Base-by-base conservation (phyloP, 37 sponge, comb jelly and placozoan species). In the Crambe crambe region DNA sequence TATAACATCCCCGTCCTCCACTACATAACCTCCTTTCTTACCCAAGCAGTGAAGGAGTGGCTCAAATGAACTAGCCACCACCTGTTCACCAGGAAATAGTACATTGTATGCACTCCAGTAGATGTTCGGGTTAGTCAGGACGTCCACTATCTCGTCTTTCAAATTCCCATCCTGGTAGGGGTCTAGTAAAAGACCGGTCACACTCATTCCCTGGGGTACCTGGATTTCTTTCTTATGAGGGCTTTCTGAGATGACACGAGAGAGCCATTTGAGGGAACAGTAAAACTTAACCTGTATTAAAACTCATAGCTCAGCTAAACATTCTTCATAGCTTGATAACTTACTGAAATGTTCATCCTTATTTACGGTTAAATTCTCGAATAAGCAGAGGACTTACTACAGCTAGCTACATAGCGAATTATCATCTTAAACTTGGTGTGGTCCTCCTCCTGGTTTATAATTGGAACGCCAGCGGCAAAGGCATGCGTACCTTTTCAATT, bases 1-100 rank as follows among this genome's bases (percentile, higher is more conserved):
- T 8, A 68, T 73, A 2, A 61, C 34, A 34, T 73, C 94, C 12
- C 72, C 80, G 20, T 79, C 88, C 18, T 75, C 91, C 66, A 83
- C 51, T 20, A 79, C 78, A 75, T 87, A 87, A 4, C 87, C 42
- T 2, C 92, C 88, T 22, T 76, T 86, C 39, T 78, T 60, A 22
- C 85, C 83, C 56, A 92, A 62, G 31, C 58, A 38, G 56, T 87
- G 81, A 10, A 86, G 68, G 2, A 84, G 75, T 1, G 78, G 44
- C 71, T 35, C 54, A 54, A 73, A 73, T 73, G 74, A 41, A 2
- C 20, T n/a, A 2, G 2, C 30, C 32, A 36, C 42, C 42, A 60
- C 32, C n/a, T 37, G 3, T 25, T 69, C 80, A 17, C 38, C 21
- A 40, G 82, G 82, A 42, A 62, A 73, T 25, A 82, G 71, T 12